Percentiles rank a stretch among this genome's conserved stretches.
phyloP scores from a whole-genome alignment of 2,113 vertebrate species.

The Mohoua ochrocephala region DNA sequence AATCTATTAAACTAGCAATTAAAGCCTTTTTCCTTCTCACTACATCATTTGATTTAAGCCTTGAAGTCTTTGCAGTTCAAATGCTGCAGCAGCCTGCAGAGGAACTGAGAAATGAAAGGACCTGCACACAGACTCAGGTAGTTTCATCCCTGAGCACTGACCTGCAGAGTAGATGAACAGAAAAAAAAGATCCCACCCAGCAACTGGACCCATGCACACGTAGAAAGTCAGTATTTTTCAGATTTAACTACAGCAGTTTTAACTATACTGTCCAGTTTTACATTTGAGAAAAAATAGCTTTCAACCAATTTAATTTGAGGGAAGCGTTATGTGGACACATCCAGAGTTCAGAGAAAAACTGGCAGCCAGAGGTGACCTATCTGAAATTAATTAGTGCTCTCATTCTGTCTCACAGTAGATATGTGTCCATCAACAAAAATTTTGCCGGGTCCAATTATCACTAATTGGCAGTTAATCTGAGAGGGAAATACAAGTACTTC shows the following conservation, averaged over 20 bases:
- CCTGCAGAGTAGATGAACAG: not conserved
- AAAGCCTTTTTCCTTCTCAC: not conserved
- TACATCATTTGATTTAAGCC: not conserved
- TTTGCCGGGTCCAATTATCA: not conserved
- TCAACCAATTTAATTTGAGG: not conserved
- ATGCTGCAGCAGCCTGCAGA: not conserved
- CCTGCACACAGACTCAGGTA: not conserved
- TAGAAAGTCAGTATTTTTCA: not conserved
- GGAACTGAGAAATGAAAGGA: not conserved
- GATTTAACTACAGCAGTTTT: not conserved
- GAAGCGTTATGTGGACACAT: not conserved
- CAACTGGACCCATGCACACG: not conserved
- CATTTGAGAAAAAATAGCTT: not conserved
- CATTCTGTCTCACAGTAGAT: not conserved
- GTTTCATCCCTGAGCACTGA: not conserved
- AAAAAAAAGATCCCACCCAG: not conserved
- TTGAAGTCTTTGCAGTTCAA: not conserved
- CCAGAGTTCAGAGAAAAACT: not conserved
- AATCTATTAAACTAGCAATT: not conserved
- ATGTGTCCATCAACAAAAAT: not conserved
- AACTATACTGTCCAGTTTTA: not conserved
- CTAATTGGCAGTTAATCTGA: constrained; percentile 5
- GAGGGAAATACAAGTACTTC: not conserved
- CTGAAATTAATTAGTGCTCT: constrained; percentile 1
- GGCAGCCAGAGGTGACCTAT: not conserved